Conservation (phyloP, 2,113 vertebrate genomes). For the Chamaetylas fuelleborni region DNA sequence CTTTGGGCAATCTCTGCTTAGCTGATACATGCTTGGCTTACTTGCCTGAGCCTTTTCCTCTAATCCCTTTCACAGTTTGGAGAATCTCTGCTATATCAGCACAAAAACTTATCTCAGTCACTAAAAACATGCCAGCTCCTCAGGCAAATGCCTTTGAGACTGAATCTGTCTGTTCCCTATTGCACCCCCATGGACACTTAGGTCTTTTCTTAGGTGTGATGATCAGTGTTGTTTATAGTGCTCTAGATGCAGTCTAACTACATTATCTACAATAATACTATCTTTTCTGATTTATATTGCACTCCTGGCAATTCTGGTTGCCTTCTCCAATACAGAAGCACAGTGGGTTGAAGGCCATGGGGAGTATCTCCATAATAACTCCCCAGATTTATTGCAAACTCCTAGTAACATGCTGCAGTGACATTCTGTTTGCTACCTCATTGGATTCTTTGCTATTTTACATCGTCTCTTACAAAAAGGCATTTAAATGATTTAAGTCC, state of each 20-base stretch:
- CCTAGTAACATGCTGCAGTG: not conserved
- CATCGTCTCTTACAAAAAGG: constrained; percentile 35
- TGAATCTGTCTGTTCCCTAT: not conserved
- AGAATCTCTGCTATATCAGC: constrained; percentile 24
- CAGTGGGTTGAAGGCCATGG: constrained; percentile 19
- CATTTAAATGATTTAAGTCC: constrained; percentile 54
- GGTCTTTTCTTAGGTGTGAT: constrained; percentile 56
- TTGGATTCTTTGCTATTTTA: constrained; percentile 41
- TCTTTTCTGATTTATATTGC: constrained; percentile 62
- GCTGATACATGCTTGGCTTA: not conserved
- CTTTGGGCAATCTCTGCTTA: not conserved
- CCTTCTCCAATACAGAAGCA: constrained; percentile 31
- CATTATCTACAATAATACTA: constrained; percentile 61
- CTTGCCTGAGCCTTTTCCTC: not conserved
- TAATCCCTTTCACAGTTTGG: constrained; percentile 10
- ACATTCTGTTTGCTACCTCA: constrained; percentile 40
- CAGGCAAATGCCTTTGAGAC: constrained; percentile 15
- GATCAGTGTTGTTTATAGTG: constrained; percentile 57
- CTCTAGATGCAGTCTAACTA: constrained; percentile 55
- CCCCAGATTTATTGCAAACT: constrained; percentile 57
- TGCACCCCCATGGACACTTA: constrained; percentile 53
- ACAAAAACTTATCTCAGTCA: constrained; percentile 20
- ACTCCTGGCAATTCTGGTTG: constrained; percentile 47
- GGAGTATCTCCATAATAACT: constrained; percentile 59
- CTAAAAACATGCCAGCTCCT: constrained; percentile 23